A percentile compares a stretch with the other conserved stretches of the same genome.
These are phyloP conservation scores for Pipistrellus kuhlii DNA, from an alignment of 2,797 vertebrate genomes.

Conservation along the genomic window DNA sequence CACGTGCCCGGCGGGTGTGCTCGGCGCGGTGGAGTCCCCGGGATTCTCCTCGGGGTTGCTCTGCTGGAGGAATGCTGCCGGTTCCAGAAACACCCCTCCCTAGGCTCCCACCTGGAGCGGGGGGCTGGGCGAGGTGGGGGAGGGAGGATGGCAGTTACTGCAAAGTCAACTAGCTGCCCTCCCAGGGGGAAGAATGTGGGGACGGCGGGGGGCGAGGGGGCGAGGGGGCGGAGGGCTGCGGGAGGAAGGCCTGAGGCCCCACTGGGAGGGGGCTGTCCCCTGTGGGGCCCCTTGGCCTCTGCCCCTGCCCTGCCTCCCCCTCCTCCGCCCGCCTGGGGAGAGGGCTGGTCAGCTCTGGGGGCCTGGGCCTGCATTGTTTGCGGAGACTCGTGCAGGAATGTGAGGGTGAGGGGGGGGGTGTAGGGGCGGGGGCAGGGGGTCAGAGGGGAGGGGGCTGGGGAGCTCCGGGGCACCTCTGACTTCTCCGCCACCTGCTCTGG, in stretches of 20 bases:
- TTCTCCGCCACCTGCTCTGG: neutral
- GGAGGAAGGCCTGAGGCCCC: neutral
- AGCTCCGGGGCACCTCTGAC: neutral
- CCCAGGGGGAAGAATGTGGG: neutral
- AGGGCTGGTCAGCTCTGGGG: constrained; percentile 16
- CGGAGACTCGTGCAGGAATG: constrained; percentile 59
- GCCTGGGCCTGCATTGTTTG: constrained; percentile 61
- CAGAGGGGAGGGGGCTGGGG: neutral
- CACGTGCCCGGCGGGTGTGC: no score
- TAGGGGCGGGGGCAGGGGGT: neutral
- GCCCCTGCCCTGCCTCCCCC: no score
- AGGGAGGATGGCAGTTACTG: neutral
- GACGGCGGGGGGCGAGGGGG: neutral
- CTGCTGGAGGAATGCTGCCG: neutral
- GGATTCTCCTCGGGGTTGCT: no score
- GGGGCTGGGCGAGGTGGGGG: constrained; percentile 20
- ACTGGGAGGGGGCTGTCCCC: neutral
- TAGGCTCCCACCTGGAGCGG: neutral
- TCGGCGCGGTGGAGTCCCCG: no score
- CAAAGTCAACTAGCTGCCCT: neutral
- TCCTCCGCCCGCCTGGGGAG: neutral
- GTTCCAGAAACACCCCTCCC: constrained; percentile 50
- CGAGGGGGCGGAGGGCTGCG: neutral
- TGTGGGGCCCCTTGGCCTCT: neutral
- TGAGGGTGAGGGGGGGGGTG: neutral